phyloP scores from a whole-genome alignment of 2,113 vertebrate genomes.

The Cynoglossus semilaevis region DNA sequence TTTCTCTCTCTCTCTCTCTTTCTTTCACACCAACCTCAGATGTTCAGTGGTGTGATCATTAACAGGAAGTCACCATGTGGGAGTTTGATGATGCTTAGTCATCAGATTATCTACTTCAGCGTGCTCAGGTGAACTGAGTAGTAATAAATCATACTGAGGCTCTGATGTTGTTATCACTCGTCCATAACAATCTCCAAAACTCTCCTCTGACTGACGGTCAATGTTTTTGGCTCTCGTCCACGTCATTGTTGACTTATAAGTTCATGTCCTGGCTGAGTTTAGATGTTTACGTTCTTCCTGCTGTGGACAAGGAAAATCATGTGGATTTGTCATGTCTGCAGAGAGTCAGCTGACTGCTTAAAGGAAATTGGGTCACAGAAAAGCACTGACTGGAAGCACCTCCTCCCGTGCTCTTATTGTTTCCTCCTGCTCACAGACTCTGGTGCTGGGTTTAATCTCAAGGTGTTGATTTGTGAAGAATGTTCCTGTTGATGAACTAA shows the following conservation, averaged over 20 bases:
- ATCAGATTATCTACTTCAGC: slow-evolving; percentile 27
- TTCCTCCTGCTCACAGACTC: background rate
- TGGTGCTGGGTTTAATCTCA: too few relatives aligned
- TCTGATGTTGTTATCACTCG: slow-evolving; percentile 9
- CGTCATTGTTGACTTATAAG: background rate
- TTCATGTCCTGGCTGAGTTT: background rate
- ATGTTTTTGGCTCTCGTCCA: background rate
- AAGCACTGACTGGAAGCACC: slow-evolving; percentile 52
- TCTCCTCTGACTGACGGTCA: background rate
- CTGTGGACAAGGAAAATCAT: slow-evolving; percentile 20
- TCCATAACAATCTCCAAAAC: too few relatives aligned
- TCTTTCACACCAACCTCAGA: background rate
- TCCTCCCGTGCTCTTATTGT: slow-evolving; percentile 9
- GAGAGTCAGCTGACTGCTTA: slow-evolving; percentile 64
- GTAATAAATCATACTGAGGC: slow-evolving; percentile 2
- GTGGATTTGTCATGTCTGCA: slow-evolving; percentile 35
- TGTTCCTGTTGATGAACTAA: too few relatives aligned
- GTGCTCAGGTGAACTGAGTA: background rate
- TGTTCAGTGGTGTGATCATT: slow-evolving; percentile 14
- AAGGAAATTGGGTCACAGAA: slow-evolving; percentile 66
- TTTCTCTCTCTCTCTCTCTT: too few relatives aligned
- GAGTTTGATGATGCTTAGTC: slow-evolving; percentile 45
- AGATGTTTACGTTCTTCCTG: slow-evolving; percentile 1
- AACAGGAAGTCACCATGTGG: slow-evolving; percentile 56
- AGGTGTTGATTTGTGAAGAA: too few relatives aligned